Evolutionary conservation across 2,888 invertebrate genomes (phyloP).

Genomic region (Choreutis nemorana): DNA sequence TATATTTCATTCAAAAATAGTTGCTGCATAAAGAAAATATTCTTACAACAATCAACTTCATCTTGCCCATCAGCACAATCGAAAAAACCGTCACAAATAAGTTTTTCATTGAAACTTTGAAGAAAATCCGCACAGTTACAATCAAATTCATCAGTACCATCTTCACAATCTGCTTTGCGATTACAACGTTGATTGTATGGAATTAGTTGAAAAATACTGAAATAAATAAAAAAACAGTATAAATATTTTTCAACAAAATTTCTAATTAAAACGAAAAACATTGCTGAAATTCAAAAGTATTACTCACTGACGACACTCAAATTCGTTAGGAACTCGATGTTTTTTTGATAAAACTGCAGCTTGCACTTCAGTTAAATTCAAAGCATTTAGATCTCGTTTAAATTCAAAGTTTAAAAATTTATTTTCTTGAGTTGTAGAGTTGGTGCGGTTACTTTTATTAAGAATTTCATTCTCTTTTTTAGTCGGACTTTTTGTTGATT

Average conservation of each 20-base stretch:
- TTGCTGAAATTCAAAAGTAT: constrained; percentile 2
- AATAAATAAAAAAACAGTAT: constrained; percentile 16
- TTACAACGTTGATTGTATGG: constrained; percentile 70
- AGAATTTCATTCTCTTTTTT: no score
- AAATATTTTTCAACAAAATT: constrained; percentile 1
- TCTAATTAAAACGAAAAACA: no score
- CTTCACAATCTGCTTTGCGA: constrained; percentile 78
- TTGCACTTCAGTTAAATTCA: constrained; percentile 27
- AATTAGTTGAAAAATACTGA: constrained; percentile 72
- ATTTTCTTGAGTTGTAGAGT: no score
- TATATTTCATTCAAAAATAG: no score
- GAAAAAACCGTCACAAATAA: constrained; percentile 77
- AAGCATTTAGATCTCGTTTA: no score
- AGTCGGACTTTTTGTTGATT: no score
- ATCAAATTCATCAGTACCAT: constrained; percentile 78
- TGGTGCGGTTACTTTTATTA: no score
- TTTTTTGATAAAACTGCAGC: constrained; percentile 40
- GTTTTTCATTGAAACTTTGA: constrained; percentile 44
- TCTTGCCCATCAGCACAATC: constrained; percentile 81
- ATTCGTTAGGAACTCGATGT: constrained; percentile 32
- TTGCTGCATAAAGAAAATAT: constrained; percentile 3
- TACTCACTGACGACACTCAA: constrained; percentile 47
- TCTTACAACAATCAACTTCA: constrained; percentile 76
- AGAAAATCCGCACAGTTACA: constrained; percentile 80
- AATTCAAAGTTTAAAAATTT: no score